Evolutionary conservation across 1,140 invertebrate species (phyloP).

Genomic region (Tetranychus cinnabarinus): DNA sequence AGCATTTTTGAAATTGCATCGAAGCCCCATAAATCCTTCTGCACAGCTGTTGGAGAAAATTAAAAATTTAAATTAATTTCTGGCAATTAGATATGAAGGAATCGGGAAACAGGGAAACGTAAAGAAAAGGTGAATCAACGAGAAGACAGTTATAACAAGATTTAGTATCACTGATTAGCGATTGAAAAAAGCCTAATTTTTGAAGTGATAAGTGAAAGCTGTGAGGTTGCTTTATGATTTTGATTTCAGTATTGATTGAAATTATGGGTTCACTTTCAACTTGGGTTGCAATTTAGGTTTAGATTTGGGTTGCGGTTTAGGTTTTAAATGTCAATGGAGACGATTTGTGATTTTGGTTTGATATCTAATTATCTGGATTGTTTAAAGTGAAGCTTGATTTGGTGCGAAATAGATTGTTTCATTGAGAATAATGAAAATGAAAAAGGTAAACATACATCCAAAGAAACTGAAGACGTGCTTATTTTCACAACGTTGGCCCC

Average conservation of each 20-base stretch:
- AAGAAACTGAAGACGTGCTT: conserved; percentile 38
- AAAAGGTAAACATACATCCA: conserved; percentile 24
- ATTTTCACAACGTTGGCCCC: conserved; percentile 52
- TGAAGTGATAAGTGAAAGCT: no score
- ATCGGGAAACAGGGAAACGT: not conserved
- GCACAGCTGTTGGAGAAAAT: conserved; percentile 34
- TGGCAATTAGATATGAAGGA: not conserved
- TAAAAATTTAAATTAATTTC: not conserved
- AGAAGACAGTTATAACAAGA: not conserved
- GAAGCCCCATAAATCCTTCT: conserved; percentile 50
- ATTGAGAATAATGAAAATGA: conserved; percentile 30
- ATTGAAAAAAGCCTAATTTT: not conserved
- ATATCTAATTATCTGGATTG: no score
- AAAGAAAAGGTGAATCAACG: not conserved
- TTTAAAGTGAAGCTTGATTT: no score
- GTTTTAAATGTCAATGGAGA: no score
- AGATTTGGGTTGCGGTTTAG: no score
- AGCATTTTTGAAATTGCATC: conserved; percentile 54
- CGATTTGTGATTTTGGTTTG: no score
- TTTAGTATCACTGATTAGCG: not conserved
- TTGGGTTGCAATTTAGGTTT: no score
- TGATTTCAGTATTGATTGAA: no score
- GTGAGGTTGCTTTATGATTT: no score
- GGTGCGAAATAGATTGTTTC: conserved; percentile 34
- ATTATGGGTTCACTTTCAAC: no score